Evolutionary conservation across 2,888 invertebrate genomes (phyloP), one percentile per base, ranked within the genome.

Genomic region (Synergus japonicus): DNA sequence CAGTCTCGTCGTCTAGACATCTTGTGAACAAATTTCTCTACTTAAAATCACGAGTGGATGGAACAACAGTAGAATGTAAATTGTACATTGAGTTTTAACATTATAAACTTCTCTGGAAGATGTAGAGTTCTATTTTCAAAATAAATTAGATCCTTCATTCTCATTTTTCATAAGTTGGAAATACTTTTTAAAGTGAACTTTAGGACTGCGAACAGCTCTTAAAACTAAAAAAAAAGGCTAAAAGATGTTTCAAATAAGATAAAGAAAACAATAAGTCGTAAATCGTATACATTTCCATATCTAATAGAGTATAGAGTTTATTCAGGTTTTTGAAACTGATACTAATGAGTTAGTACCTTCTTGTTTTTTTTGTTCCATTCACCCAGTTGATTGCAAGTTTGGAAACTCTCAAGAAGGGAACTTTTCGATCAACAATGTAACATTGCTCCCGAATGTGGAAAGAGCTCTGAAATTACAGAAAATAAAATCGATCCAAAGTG

Each of bases 21-120:
- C 22, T 22, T 60, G 29, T 49, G 22, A 69, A 69, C 15, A 67
- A 67, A 67, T 67, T 44, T 44, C 13, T 18, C 43, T 67, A 44
- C 43, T 44, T 12, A 18, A 67, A n/a, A 15, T 44, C 44, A 18
- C 43, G 67, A 67, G 44, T 44, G 18, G 43, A 67, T 41, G 67
- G 67, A 67, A 44, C 67, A 67, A 44, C 18, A 22, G n/a, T 3
- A 65, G 22, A 60, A 22, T 22, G 10, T 60, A 54, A n/a, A 54
- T 54, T 54, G 54, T 54, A 54, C 54, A 54, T 5, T 54, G 54
- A n/a, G 54, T 54, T 54, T 54, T 4, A 54, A 54, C n/a, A 54
- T n/a, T 54, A 54, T 54, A 5, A 54, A 54, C 54, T 54, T 54
- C 54, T 15, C 54, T 37, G 5, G 37, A 54, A 54, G 54, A 54